phyloP scores from a whole-genome alignment of 2,797 vertebrate species.

The Naso thynnoides region DNA sequence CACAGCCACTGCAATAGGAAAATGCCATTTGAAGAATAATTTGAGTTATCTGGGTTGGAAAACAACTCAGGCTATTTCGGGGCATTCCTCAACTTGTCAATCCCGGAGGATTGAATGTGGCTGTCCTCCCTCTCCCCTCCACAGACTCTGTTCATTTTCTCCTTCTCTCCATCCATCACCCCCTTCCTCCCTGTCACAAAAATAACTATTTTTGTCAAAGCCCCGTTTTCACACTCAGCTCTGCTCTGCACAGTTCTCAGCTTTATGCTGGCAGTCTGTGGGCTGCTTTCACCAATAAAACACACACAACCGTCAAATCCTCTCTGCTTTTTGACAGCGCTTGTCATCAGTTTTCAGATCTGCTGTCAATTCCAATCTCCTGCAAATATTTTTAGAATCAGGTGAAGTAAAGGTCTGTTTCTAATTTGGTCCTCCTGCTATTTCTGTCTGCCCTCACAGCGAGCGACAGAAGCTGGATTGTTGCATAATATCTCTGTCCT shows the following conservation, averaged over 20 bases:
- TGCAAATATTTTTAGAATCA: constrained; percentile 69
- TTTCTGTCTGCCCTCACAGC: constrained; percentile 51
- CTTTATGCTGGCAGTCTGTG: constrained; percentile 22
- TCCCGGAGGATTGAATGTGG: constrained; percentile 50
- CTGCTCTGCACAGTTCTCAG: constrained; percentile 49
- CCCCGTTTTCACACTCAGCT: constrained; percentile 65
- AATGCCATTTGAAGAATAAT: constrained; percentile 60
- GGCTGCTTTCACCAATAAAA: constrained; percentile 41
- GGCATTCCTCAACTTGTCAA: constrained; percentile 58
- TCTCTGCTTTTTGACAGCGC: constrained; percentile 5
- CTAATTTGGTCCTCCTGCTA: constrained; percentile 65
- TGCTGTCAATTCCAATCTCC: constrained; percentile 48
- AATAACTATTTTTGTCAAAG: constrained; percentile 67
- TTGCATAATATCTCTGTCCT: constrained; percentile 58
- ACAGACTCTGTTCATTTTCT: constrained; percentile 40
- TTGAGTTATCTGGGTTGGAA: constrained; percentile 59
- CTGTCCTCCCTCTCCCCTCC: constrained; percentile 45
- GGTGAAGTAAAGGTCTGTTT: constrained; percentile 65
- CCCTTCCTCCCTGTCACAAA: constrained; percentile 55
- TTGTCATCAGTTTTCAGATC: constrained; percentile 42
- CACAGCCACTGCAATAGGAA: constrained; percentile 39
- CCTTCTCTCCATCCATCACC: constrained; percentile 56
- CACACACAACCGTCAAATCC: constrained; percentile 27
- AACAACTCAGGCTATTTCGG: constrained; percentile 66
- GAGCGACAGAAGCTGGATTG: constrained; percentile 30